Conservation (phyloP, 1,140 invertebrate genomes). For the Zaprionus davidi region DNA sequence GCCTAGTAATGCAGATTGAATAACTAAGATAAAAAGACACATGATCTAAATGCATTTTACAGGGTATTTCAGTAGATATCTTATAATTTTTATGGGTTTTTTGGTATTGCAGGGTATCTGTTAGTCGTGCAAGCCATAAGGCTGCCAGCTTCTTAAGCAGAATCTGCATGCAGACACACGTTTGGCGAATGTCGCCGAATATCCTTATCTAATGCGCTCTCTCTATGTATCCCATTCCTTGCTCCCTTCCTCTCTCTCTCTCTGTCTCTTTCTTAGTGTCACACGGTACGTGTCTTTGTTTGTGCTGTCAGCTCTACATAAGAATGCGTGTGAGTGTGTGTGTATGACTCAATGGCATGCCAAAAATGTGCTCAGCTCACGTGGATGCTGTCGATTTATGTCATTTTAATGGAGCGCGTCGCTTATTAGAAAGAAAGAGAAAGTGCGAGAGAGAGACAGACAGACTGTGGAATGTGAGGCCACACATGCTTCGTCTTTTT, state of each 20-base stretch:
- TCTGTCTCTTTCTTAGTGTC: neutral
- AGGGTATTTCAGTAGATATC: no score
- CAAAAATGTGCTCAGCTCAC: constrained; percentile 48
- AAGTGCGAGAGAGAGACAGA: neutral
- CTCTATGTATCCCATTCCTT: neutral
- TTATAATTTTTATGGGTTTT: neutral
- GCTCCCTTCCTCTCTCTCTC: neutral
- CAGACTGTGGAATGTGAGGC: neutral
- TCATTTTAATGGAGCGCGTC: constrained; percentile 50
- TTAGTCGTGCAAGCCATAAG: neutral
- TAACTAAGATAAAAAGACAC: no score
- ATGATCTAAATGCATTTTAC: no score
- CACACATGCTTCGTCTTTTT: constrained; percentile 18
- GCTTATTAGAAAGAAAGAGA: constrained; percentile 10
- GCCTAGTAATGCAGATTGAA: no score
- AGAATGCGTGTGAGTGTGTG: constrained; percentile 6
- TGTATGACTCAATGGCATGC: constrained; percentile 34
- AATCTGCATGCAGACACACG: constrained; percentile 25
- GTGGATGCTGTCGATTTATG: constrained; percentile 55
- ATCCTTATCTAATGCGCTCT: neutral
- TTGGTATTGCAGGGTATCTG: neutral
- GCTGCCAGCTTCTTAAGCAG: neutral
- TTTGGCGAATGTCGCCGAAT: constrained; percentile 9
- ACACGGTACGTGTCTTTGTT: constrained; percentile 24
- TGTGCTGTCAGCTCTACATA: constrained; percentile 7